A percentile compares a stretch with the other conserved stretches of the same genome.
These are phyloP conservation scores for Sinosuthora webbiana DNA, from an alignment of 2,113 vertebrate genomes.

Conservation along the genomic window DNA sequence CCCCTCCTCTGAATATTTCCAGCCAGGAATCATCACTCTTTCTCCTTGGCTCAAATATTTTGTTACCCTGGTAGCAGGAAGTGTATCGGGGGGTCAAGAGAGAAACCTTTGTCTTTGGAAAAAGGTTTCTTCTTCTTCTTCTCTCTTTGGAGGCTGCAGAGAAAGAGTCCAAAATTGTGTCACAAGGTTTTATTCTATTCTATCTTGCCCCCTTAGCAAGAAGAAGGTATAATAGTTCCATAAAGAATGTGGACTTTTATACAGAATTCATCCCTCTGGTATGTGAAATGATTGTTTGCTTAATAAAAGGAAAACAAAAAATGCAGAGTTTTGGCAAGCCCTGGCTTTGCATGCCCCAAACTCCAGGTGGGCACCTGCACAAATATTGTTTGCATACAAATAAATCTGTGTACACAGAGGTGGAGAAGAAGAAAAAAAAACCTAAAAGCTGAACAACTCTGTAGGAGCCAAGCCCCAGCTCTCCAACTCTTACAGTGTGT, in stretches of 20 bases:
- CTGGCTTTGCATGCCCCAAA: background rate
- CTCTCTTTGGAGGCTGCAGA: background rate
- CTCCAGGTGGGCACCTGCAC: background rate
- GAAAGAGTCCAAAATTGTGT: background rate
- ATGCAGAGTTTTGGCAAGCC: background rate
- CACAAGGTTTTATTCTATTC: background rate
- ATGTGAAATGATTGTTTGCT: background rate
- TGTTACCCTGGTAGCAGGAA: background rate
- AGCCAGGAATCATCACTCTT: background rate
- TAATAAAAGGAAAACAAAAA: background rate
- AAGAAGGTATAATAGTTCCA: background rate
- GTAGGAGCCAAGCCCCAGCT: background rate
- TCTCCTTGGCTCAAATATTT: background rate
- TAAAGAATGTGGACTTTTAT: background rate
- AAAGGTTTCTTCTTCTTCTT: background rate
- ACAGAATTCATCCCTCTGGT: background rate
- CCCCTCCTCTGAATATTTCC: background rate
- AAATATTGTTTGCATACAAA: constrained; percentile 14
- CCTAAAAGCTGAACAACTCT: background rate
- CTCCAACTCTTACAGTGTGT: background rate
- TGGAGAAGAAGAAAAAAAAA: background rate
- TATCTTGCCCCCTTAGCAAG: background rate
- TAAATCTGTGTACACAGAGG: background rate
- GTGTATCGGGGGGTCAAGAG: background rate
- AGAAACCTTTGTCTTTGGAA: background rate